Evolutionary conservation across 2,888 invertebrate species (phyloP).

Genomic region (Orchesella flavescens): DNA sequence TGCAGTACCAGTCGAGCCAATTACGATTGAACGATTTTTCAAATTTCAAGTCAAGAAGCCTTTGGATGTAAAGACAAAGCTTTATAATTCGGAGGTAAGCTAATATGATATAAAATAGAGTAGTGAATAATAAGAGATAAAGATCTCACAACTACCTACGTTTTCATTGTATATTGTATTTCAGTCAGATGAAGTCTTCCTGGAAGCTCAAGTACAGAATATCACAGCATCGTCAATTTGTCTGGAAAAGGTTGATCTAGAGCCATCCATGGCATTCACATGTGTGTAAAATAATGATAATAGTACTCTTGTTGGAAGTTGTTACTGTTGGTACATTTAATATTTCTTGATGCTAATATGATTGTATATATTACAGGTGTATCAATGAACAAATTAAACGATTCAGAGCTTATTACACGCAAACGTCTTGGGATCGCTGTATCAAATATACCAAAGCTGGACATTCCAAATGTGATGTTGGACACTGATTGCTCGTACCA

Average conservation of each 20-base stretch:
- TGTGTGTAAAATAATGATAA: constrained; percentile 74
- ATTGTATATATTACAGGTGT: constrained; percentile 47
- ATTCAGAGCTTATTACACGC: constrained; percentile 52
- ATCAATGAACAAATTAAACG: constrained; percentile 63
- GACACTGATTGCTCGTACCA: constrained; percentile 94
- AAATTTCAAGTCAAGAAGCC: constrained; percentile 99
- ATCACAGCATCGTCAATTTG: constrained; percentile 94
- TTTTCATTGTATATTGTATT: too few relatives aligned
- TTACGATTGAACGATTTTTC: constrained; percentile 96
- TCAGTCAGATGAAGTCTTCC: constrained; percentile 79
- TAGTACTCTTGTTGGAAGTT: too few relatives aligned
- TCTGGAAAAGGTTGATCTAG: constrained; percentile 93
- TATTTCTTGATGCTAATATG: too few relatives aligned
- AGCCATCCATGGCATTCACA: constrained; percentile 91
- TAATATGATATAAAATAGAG: too few relatives aligned
- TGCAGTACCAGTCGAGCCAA: constrained; percentile 76
- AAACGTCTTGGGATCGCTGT: constrained; percentile 46
- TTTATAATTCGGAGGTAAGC: constrained; percentile 90
- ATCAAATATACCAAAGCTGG: constrained; percentile 17
- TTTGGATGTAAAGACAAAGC: constrained; percentile 97
- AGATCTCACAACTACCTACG: too few relatives aligned
- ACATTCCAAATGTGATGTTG: constrained; percentile 76
- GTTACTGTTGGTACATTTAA: too few relatives aligned
- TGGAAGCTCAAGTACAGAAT: constrained; percentile 90
- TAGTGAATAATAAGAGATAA: too few relatives aligned